Percentiles rank a stretch among this genome's conserved stretches.
Conservation (phyloP, 2,888 invertebrate species). For the Pardosa pseudoannulata region DNA sequence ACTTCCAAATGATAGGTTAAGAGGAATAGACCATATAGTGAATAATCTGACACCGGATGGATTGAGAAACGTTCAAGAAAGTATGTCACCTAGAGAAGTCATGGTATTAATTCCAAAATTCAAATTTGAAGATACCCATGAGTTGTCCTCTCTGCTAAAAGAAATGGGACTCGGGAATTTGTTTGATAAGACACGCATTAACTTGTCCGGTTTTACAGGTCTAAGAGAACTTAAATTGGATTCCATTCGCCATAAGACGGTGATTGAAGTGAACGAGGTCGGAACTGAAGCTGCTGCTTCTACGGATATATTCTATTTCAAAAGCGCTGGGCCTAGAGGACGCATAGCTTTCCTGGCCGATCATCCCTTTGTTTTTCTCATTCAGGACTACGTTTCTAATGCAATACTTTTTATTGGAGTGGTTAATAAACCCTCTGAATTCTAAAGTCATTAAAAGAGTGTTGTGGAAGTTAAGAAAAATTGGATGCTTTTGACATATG, state of each 20-base stretch:
- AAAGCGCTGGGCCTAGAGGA: conserved; percentile 65
- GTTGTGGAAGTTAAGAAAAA: no score
- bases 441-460: not conserved
- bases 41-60: conserved; percentile 47
- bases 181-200: conserved; percentile 71
- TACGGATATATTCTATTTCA: conserved; percentile 62
- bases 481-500: no score
- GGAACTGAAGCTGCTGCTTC: conserved; percentile 74
- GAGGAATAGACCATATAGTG: conserved; percentile 68
- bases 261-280: conserved; percentile 73
- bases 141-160: conserved; percentile 68
- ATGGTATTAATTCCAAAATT: conserved; percentile 73
- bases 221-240: conserved; percentile 57
- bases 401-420: conserved; percentile 73
- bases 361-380: conserved; percentile 72
- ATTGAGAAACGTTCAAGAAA: conserved; percentile 59
- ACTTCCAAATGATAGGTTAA: conserved; percentile 65
- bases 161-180: conserved; percentile 73
- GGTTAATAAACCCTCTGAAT: conserved; percentile 61
- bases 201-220: conserved; percentile 73
- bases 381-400: conserved; percentile 67
- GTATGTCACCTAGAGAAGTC: conserved; percentile 73
- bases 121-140: conserved; percentile 74
- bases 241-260: conserved; percentile 72
- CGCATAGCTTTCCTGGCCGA: conserved; percentile 72